Evolutionary conservation across 2,797 vertebrate genomes (phyloP).

Genomic region (Gobio occitaniae): DNA sequence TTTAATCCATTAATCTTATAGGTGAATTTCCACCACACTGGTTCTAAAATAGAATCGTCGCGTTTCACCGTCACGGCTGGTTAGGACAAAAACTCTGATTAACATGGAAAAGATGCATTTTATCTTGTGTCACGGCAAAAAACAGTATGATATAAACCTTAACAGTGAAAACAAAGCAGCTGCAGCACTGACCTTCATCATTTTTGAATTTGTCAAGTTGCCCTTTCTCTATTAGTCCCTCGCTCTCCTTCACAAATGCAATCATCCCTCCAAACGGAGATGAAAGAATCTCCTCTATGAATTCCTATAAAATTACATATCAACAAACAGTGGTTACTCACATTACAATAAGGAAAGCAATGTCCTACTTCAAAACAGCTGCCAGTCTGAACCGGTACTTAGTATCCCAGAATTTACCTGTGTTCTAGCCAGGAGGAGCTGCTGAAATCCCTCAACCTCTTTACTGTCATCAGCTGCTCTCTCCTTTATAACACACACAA

Average conservation of each 20-base stretch:
- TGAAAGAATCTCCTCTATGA: conserved; percentile 91
- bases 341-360: background rate
- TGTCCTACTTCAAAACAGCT: background rate
- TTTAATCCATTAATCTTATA: no score
- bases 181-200: conserved; percentile 80
- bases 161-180: no score
- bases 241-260: conserved; percentile 91
- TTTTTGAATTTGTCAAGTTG: conserved; percentile 88
- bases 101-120: no score
- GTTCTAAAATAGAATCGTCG: no score
- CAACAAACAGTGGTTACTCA: background rate
- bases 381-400: background rate
- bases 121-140: background rate
- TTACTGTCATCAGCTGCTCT: conserved; percentile 93
- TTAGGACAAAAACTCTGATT: no score
- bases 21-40: no score
- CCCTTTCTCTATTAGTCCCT: conserved; percentile 88
- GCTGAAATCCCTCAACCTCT: conserved; percentile 93
- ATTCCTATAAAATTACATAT: conserved; percentile 78
- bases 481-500: conserved; percentile 77
- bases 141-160: background rate
- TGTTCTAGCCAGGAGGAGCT: conserved; percentile 82
- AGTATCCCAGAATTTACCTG: conserved; percentile 29
- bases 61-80: no score
- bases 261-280: conserved; percentile 92